Evolutionary conservation across 30 jellyfish, hydroid and myxozoan species (phyloP).

Genomic region (Aurelia aurita complex sp. Pacific): DNA sequence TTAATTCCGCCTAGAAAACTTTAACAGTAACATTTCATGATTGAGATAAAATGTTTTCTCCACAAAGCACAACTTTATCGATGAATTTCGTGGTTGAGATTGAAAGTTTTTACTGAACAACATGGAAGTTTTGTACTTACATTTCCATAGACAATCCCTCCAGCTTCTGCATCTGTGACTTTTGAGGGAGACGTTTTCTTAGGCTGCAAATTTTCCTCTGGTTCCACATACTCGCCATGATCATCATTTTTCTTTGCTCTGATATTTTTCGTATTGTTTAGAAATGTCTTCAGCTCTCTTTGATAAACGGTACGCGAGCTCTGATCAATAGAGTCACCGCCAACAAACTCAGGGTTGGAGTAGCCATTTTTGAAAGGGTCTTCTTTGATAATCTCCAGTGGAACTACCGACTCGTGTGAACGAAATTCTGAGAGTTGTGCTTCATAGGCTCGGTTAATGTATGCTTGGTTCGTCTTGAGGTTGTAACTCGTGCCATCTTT

Average conservation of each 20-base stretch:
- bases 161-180: not conserved
- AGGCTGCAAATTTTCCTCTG: slow-evolving; percentile 33
- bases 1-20: no score
- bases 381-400: slow-evolving; percentile 48
- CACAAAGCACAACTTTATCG: no score
- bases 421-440: slow-evolving; percentile 41
- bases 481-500: slow-evolving; percentile 60
- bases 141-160: slow-evolving; percentile 27
- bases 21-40: no score
- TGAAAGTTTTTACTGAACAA: no score
- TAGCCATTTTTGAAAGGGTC: slow-evolving; percentile 63
- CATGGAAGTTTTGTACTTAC: not conserved
- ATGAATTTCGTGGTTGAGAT: no score
- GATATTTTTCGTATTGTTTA: slow-evolving; percentile 33
- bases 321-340: not conserved
- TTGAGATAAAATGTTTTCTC: no score
- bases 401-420: slow-evolving; percentile 26
- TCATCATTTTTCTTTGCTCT: slow-evolving; percentile 41
- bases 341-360: slow-evolving; percentile 23
- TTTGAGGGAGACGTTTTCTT: not conserved
- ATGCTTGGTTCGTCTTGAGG: slow-evolving; percentile 24
- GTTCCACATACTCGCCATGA: slow-evolving; percentile 52
- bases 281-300: slow-evolving; percentile 53
- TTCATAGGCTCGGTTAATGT: slow-evolving; percentile 44
- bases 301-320: slow-evolving; percentile 23